A percentile compares a stretch with the other conserved stretches of the same genome.
Evolutionary conservation across 2,797 vertebrate genomes (phyloP).

Genomic region (Microhierax caerulescens): DNA sequence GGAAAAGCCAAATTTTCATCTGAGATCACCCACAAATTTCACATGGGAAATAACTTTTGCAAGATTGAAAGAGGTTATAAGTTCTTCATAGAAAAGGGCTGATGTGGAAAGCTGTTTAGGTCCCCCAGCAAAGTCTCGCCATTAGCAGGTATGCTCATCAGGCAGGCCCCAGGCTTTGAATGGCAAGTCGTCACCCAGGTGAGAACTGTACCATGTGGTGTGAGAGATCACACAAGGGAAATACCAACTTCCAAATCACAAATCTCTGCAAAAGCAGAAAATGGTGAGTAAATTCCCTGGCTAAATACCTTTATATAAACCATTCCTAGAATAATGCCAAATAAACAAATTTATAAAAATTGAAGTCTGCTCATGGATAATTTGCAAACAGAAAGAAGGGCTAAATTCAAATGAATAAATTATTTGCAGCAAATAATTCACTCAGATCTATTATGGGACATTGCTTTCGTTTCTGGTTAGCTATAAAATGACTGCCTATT

Average conservation of each 20-base stretch:
- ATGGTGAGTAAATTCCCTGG: neutral
- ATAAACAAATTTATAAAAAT: slow-evolving; percentile 57
- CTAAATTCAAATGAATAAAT: slow-evolving; percentile 62
- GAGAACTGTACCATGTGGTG: neutral
- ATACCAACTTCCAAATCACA: neutral
- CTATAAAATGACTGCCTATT: slow-evolving; percentile 69
- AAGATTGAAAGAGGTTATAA: neutral
- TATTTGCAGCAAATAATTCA: slow-evolving; percentile 64
- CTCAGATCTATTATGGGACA: slow-evolving; percentile 55
- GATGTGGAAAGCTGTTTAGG: neutral
- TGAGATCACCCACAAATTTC: neutral
- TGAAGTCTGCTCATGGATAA: slow-evolving; percentile 35
- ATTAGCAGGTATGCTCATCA: neutral
- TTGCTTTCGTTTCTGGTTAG: slow-evolving; percentile 68
- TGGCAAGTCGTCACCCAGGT: neutral
- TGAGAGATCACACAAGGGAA: neutral
- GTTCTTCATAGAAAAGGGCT: neutral
- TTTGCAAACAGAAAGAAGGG: slow-evolving; percentile 51
- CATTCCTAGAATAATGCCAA: slow-evolving; percentile 18
- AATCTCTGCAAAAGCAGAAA: neutral
- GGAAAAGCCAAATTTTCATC: neutral
- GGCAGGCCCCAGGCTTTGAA: fast-evolving
- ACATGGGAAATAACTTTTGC: neutral
- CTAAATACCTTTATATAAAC: slow-evolving; percentile 10
- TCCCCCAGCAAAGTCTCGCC: neutral